A percentile compares a stretch with the other conserved stretches of the same genome.
phyloP scores from a whole-genome alignment of 2,888 invertebrate species.

The Athetis lepigone region DNA sequence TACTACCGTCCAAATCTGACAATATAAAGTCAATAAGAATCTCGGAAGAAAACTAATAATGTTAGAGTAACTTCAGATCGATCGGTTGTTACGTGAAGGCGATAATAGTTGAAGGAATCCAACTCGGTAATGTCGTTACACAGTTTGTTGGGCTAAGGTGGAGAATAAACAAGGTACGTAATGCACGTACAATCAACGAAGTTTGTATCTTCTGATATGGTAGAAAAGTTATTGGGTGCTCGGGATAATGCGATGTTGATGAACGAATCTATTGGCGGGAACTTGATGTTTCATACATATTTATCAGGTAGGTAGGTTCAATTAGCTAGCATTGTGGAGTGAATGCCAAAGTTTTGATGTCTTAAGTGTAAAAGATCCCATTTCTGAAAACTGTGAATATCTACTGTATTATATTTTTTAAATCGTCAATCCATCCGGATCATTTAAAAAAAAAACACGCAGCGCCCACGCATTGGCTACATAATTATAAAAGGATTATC shows the following conservation, averaged over 20 bases:
- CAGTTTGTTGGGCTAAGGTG: slow-evolving; percentile 61
- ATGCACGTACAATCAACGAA: slow-evolving; percentile 62
- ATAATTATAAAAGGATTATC: too few species aligned
- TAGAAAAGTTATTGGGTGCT: slow-evolving; percentile 44
- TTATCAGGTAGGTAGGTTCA: slow-evolving; percentile 12
- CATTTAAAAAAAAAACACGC: too few species aligned
- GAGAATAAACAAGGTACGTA: slow-evolving; percentile 56
- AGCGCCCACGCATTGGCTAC: too few species aligned
- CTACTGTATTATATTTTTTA: neutral
- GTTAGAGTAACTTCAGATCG: slow-evolving; percentile 44
- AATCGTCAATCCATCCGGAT: too few species aligned
- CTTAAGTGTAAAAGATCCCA: neutral
- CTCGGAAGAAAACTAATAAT: slow-evolving; percentile 46
- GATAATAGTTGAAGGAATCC: slow-evolving; percentile 57
- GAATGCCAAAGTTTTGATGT: neutral
- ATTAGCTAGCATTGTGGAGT: slow-evolving; percentile 10
- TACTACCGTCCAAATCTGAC: slow-evolving; percentile 23
- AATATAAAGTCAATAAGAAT: slow-evolving; percentile 41
- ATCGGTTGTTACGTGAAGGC: slow-evolving; percentile 43
- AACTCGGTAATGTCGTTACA: slow-evolving; percentile 67
- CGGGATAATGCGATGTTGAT: slow-evolving; percentile 39
- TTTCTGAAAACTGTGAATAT: neutral
- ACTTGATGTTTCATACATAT: slow-evolving; percentile 14
- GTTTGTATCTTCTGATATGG: slow-evolving; percentile 55
- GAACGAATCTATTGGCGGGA: slow-evolving; percentile 34